Evolutionary conservation across 1,140 invertebrate species (phyloP), one percentile per base, ranked within the genome.

Genomic region (Calliphora vicina): DNA sequence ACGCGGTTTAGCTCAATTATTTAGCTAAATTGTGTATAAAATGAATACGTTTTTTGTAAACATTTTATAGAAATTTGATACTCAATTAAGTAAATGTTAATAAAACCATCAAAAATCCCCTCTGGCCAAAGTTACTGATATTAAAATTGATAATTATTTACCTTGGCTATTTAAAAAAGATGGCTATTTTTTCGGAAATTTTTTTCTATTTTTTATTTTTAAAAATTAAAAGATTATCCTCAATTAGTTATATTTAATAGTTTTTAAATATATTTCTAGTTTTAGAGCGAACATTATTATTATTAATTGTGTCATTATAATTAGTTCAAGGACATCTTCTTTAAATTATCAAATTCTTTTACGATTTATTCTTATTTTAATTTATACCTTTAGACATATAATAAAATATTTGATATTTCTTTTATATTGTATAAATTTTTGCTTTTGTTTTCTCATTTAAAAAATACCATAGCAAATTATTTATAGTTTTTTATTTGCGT

Each of bases 241-340:
- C 74, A 23, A 43, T 43, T 43, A 78, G 29, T 74, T 10, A 29
- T 35, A 20, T n/a, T 73, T 15, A 27, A 17, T 3, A 2, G 45
- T 12, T 1, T 50, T 23, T 57, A 10, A 10, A 3, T 57, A 10
- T 57, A 10, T 74, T 35, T 35, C 13, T 42, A 1, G 3, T 12
- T 76, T 42, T 23, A 76, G n/a, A 76, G n/a, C 13, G n/a, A 76
- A 20, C 17, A 4, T 20, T 42, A n/a, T 42, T 76, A 35, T 17
- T 25, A 25, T 78, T 45, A 43, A 43, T 78, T 78, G 43, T 78
- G 74, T 78, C 74, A 43, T 45, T 45, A 78, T 78, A 78, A 78
- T 78, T 78, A 78, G 74, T 78, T 78, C 74, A 78, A 78, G 74
- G 74, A 78, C 74, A 45, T 67, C 20, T 67, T 23, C 17, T 9